phyloP scores from a whole-genome alignment of 2,797 vertebrate genomes.

The Smutsia gigantea region DNA sequence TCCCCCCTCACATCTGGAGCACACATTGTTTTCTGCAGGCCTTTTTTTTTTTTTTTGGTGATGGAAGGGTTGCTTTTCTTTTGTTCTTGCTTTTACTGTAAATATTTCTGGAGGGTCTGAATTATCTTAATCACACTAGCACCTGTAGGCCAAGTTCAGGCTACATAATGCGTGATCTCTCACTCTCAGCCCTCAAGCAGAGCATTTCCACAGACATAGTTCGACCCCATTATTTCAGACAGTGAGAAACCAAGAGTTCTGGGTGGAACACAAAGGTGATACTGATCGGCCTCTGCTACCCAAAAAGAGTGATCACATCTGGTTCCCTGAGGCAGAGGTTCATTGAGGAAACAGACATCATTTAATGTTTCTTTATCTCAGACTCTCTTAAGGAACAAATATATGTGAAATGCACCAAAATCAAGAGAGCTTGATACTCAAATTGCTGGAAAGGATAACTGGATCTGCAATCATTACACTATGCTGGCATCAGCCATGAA shows the following conservation, averaged over 20 bases:
- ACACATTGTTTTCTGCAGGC: background rate
- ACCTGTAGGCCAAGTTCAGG: background rate
- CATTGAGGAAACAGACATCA: background rate
- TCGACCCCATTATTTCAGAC: background rate
- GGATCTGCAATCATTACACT: background rate
- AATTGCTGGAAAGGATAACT: background rate
- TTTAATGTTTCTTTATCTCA: background rate
- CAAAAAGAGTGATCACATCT: background rate
- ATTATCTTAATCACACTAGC: slow-evolving; percentile 25
- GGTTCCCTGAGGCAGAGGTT: background rate
- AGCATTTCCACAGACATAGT: background rate
- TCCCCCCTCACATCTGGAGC: background rate
- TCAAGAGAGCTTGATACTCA: background rate
- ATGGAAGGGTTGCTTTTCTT: too few species aligned
- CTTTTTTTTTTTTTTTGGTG: background rate
- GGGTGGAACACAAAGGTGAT: background rate
- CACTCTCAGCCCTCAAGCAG: background rate
- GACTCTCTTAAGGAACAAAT: slow-evolving; percentile 7
- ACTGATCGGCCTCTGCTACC: background rate
- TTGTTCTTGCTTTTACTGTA: background rate
- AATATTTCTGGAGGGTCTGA: background rate
- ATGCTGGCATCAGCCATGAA: background rate
- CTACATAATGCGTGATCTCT: background rate
- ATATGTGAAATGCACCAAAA: background rate
- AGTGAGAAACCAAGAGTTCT: background rate